Evolutionary conservation across 2,888 invertebrate species (phyloP).

Genomic region (Zootermopsis nevadensis): DNA sequence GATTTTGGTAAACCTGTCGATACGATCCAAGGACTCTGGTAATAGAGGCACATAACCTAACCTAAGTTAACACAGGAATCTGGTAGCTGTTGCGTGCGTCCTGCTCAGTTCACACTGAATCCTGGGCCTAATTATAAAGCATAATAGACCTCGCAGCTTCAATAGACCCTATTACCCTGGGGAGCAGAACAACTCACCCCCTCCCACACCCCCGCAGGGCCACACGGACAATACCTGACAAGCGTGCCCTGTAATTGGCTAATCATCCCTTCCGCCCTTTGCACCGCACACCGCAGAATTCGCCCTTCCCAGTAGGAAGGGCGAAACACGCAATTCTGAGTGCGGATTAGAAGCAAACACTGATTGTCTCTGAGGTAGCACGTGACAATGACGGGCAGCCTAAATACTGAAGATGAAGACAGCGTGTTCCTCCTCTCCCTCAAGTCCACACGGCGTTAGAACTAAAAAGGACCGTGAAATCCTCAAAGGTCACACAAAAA

Average conservation of each 20-base stretch:
- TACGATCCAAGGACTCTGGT: neutral
- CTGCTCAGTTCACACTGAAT: constrained; percentile 31
- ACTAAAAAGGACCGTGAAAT: too few relatives aligned
- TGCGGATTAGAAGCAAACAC: neutral
- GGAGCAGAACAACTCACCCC: constrained; percentile 1
- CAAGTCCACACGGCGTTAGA: too few relatives aligned
- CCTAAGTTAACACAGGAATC: neutral
- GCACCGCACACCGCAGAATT: constrained; percentile 1
- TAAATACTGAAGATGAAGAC: too few relatives aligned
- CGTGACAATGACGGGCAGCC: too few relatives aligned
- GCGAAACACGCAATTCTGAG: constrained; percentile 4
- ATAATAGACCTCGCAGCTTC: constrained; percentile 40
- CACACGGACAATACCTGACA: constrained; percentile 35
- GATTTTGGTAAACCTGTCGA: neutral
- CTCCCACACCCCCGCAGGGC: neutral
- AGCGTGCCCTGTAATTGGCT: constrained; percentile 24
- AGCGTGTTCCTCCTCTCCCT: too few relatives aligned
- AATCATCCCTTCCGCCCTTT: constrained; percentile 28
- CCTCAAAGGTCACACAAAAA: too few relatives aligned
- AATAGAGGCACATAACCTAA: neutral
- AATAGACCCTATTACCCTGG: constrained; percentile 42
- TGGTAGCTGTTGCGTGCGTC: neutral
- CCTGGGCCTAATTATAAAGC: constrained; percentile 37
- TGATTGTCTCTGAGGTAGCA: neutral
- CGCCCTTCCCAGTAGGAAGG: constrained; percentile 11